Percentiles rank a stretch among this genome's conserved stretches.
Evolutionary conservation across 2,113 vertebrate genomes (phyloP).

Genomic region (Poeciliopsis turrubarensis): DNA sequence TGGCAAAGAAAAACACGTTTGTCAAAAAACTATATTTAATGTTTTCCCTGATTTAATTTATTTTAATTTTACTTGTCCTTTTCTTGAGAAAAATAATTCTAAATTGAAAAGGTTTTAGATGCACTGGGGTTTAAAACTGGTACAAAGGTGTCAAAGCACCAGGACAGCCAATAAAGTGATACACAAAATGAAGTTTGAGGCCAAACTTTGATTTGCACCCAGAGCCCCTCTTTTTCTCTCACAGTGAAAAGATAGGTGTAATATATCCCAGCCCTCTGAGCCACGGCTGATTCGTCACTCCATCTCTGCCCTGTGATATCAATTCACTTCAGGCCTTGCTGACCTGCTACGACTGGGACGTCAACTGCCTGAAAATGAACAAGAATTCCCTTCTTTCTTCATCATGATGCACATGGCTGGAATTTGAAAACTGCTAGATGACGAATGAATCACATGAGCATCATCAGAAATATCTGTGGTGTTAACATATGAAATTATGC

Average conservation of each 20-base stretch:
- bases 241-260: conserved; percentile 53
- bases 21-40: no score
- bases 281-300: conserved; percentile 68
- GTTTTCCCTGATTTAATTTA: no score
- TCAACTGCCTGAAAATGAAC: conserved; percentile 42
- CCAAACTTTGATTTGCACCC: conserved; percentile 33
- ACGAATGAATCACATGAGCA: conserved; percentile 18
- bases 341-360: conserved; percentile 45
- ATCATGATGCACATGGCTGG: background rate
- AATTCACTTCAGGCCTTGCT: conserved; percentile 53
- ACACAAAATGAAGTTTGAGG: background rate
- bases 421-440: conserved; percentile 15
- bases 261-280: conserved; percentile 50
- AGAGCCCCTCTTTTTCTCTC: conserved; percentile 22
- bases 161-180: no score
- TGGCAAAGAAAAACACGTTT: background rate
- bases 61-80: no score
- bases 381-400: conserved; percentile 41
- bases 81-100: no score
- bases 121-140: background rate
- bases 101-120: background rate
- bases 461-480: conserved; percentile 4
- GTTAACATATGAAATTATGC: background rate
- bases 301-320: conserved; percentile 48
- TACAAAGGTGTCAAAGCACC: background rate